A percentile compares a stretch with the other conserved stretches of the same genome.
Evolutionary conservation across 1,140 invertebrate species (phyloP).

Genomic region (Bilobella aurantiaca): DNA sequence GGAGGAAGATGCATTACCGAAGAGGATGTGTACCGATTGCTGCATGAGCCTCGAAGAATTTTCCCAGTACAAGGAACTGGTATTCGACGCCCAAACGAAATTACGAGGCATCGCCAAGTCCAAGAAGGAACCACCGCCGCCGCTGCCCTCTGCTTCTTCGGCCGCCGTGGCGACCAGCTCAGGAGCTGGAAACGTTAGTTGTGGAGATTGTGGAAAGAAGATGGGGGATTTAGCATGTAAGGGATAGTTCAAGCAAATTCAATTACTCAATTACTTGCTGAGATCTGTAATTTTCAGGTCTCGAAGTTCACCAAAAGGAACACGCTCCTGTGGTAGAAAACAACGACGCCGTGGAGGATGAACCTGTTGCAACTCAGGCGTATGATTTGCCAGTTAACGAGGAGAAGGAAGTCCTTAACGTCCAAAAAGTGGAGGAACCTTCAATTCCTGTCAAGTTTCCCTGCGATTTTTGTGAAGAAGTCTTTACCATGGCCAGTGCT

Average conservation of each 20-base stretch:
- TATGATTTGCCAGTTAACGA: not conserved
- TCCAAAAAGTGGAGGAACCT: not conserved
- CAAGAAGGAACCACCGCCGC: too few species aligned
- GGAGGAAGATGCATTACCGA: slow-evolving; percentile 32
- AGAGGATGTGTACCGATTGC: slow-evolving; percentile 32
- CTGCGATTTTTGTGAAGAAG: slow-evolving; percentile 27
- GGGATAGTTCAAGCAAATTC: not conserved
- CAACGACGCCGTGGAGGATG: not conserved
- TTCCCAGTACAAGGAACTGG: slow-evolving; percentile 27
- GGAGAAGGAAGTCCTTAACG: not conserved
- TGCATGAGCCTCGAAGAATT: slow-evolving; percentile 31
- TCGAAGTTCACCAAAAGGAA: not conserved
- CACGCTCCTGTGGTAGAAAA: not conserved
- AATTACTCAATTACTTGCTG: not conserved
- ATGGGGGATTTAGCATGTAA: not conserved
- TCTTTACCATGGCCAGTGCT: slow-evolving; percentile 10
- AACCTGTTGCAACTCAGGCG: not conserved
- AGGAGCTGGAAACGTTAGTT: not conserved
- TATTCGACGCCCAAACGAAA: slow-evolving; percentile 32
- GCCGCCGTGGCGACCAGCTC: not conserved
- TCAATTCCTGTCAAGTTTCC: not conserved
- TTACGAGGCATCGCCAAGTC: slow-evolving; percentile 25
- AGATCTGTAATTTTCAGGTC: not conserved
- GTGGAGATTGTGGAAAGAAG: slow-evolving; percentile 23
- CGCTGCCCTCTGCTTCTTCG: too few species aligned